Evolutionary conservation across 2,113 vertebrate genomes (phyloP), one percentile per base, ranked within the genome.

Genomic region (Bombycilla garrulus): DNA sequence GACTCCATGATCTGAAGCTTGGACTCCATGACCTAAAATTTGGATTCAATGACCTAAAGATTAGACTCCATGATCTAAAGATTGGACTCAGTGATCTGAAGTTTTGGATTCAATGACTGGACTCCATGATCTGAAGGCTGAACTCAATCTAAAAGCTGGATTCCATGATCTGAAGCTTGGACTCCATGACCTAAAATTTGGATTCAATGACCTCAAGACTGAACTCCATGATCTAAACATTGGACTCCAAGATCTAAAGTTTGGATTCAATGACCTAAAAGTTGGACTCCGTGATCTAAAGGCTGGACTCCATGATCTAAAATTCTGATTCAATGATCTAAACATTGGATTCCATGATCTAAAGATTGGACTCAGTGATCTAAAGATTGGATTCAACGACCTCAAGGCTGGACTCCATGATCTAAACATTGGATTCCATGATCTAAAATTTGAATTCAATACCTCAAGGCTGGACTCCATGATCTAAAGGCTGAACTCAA

Each of bases 201-300:
- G 62, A 69, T 12, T 28, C 7, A 26, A 21, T 21, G 19, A 56
- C 11, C 5, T 47, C 6, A 58, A 70, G 15, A 23, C 4, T 23
- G 12, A 23, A 33, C 13, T 18, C 10, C 2, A 31, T 21, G 20
- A 56, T 11, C 29, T 23, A 9, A 81, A 33, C 5, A 15, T 6
- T 45, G 26, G 12, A 36, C 6, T 45, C 21, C 8, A 4, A 12
- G 6, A 40, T 33, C 22, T 62, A 21, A 40, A 42, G 13, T 2
- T 22, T 16, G 14, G 45, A 62, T 24, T 79, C 20, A 4, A 24
- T 19, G 10, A 42, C 28, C 5, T 28, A 10, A 36, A 58, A 18
- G 42, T 6, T 35, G 25, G 38, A 54, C 0, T 44, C 58, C 0
- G 7, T 5, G 11, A 53, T 23, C 3, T 44, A 1, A 69, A 44